Base-by-base conservation (phyloP, 1,140 invertebrate species). In the Scaptomyza hsui region DNA sequence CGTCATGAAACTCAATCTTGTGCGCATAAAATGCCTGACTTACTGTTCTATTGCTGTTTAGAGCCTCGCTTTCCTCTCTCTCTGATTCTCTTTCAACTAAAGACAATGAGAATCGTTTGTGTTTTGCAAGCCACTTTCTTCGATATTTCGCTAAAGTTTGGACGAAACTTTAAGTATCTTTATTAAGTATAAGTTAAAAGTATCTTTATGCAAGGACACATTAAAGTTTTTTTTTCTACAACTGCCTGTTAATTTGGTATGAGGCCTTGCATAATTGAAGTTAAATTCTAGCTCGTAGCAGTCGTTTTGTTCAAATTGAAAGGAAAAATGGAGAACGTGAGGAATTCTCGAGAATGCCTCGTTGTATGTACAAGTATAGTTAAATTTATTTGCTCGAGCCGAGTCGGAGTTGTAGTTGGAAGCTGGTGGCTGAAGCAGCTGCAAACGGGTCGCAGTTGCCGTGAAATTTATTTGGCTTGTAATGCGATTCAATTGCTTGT, bases 401-500 rank as follows among this genome's bases (percentile, higher is more conserved):
- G 2, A 56, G 32, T 10, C 10, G 44, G 19, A 57, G 24, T 47
- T 52, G 44, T 13, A 24, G 45, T 26, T 62, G 12, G 6, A 61
- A 53, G 29, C 41, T 61, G 21, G 16, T 2, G 13, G 62, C 32
- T 59, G 18, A 19, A 57, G 45, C 57, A 56, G 69, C 63, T 68
- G 70, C 35, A 55, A 15, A 26, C 55, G 18, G 53, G 5, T 10
- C 24, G 21, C 41, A 51, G 44, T 52, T 55, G 55, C 32, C 64
- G 41, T 45, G 35, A 68, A 85, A 85, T 85, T 85, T 85, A 85
- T 85, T 80, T 86, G 81, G 49, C 69, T 71, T 75, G 77, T 77
- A 81, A 85, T 86, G 64, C 69, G 65, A 86, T 77, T 81, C 81
- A 65, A 83, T 77, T 80, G 69, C 53, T 61, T 78, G 73, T 86